Percentiles rank a stretch among this genome's conserved stretches.
Evolutionary conservation across 2,113 vertebrate genomes (phyloP).

Genomic region (Pachycephala philippinensis): DNA sequence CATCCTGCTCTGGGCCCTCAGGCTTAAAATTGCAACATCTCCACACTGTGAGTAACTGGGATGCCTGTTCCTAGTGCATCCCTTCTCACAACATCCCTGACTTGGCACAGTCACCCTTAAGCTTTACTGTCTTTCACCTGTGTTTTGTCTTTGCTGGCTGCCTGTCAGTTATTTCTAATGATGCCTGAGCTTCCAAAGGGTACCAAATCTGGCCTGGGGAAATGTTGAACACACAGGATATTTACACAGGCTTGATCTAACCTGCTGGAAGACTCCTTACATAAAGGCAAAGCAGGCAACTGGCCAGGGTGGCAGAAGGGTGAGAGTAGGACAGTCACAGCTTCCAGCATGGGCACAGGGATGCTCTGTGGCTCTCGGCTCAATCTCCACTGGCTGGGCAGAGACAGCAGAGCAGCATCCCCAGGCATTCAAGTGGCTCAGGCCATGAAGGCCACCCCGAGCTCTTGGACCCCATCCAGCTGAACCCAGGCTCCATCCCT

Average conservation of each 20-base stretch:
- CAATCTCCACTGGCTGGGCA: background rate
- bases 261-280: background rate
- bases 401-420: background rate
- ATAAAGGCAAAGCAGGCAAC: background rate
- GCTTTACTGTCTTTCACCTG: background rate
- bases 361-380: background rate
- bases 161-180: background rate
- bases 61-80: background rate
- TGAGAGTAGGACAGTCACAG: background rate
- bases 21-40: background rate
- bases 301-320: background rate
- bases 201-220: background rate
- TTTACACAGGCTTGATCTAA: background rate
- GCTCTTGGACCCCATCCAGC: background rate
- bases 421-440: background rate
- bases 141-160: background rate
- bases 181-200: background rate
- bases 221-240: background rate
- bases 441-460: accelerated
- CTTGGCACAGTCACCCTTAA: background rate
- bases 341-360: background rate
- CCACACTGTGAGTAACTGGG: background rate
- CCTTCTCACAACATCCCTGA: background rate
- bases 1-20: background rate
- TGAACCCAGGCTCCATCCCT: background rate